phyloP scores from a whole-genome alignment of 2,797 vertebrate genomes.

The Tinamus major region DNA sequence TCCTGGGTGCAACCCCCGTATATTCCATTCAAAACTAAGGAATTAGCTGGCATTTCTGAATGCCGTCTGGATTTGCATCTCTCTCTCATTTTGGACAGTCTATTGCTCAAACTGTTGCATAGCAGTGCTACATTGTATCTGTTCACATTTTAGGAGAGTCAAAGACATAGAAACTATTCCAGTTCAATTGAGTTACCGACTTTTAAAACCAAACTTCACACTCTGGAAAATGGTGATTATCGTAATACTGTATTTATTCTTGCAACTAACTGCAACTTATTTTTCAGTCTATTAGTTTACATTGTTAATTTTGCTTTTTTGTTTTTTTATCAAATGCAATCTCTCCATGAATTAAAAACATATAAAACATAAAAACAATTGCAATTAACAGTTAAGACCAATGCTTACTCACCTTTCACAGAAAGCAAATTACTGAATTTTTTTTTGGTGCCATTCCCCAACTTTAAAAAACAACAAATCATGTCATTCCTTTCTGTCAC shows the following conservation, averaged over 20 bases:
- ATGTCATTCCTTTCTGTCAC: neutral
- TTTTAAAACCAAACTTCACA: neutral
- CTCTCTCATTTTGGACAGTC: neutral
- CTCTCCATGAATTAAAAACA: neutral
- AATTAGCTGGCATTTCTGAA: neutral
- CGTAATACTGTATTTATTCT: neutral
- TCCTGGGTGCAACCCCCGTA: neutral
- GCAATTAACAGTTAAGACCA: accelerated
- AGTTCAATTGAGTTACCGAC: neutral
- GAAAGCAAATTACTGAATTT: neutral
- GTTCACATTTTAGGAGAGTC: neutral
- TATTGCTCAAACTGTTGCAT: neutral
- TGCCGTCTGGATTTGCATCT: neutral
- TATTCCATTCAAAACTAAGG: accelerated
- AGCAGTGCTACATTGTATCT: neutral
- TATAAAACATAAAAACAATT: neutral
- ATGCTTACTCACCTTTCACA: neutral
- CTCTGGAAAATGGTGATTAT: neutral
- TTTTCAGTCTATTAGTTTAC: neutral
- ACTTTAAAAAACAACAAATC: neutral
- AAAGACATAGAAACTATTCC: neutral
- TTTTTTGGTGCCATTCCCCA: neutral
- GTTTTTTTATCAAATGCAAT: neutral
- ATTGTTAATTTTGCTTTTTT: neutral
- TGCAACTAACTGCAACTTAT: neutral